phyloP scores from a whole-genome alignment of 2,113 vertebrate species.

The Nyctibius bracteatus region DNA sequence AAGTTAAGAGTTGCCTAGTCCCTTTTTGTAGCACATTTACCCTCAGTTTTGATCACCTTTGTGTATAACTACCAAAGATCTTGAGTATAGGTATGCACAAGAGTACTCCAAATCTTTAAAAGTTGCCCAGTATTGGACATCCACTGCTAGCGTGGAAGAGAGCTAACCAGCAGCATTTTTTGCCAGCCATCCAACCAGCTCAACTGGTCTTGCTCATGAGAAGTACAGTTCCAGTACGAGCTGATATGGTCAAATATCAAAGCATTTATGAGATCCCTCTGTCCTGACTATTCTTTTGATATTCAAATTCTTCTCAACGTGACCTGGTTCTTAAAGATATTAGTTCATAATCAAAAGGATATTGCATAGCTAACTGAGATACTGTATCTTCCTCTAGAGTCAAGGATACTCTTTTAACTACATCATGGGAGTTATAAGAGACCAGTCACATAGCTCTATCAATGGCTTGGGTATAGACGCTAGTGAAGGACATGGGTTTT shows the following conservation, averaged over 20 bases:
- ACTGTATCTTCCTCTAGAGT: neutral
- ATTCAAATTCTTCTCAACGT: neutral
- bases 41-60: neutral
- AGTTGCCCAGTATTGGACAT: neutral
- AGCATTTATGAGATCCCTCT: neutral
- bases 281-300: neutral
- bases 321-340: neutral
- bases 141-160: neutral
- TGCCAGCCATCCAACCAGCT: neutral
- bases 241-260: neutral
- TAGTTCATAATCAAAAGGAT: neutral
- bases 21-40: neutral
- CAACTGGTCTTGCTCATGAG: neutral
- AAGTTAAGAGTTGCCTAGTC: neutral
- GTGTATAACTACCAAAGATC: neutral
- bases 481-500: neutral
- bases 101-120: neutral
- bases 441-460: neutral
- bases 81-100: neutral
- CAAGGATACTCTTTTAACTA: neutral
- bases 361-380: neutral
- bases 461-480: fast-evolving
- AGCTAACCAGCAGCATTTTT: neutral
- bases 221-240: neutral
- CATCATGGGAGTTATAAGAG: neutral